Base-by-base conservation (phyloP, 2,113 vertebrate genomes). In the Choloepus hoffmanni region DNA sequence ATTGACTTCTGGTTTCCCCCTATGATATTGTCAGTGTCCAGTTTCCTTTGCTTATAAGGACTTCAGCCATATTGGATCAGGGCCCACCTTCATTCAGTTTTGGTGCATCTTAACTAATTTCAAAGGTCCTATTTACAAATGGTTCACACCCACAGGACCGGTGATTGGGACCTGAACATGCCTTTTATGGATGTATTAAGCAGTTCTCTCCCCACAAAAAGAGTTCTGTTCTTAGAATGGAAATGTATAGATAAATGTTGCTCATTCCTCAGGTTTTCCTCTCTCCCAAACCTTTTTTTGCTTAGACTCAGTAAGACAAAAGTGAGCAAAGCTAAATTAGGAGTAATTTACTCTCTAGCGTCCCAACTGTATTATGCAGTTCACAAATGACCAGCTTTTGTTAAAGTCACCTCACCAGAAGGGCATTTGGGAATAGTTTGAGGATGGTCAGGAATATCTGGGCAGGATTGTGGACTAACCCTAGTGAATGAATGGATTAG, bases 271-370 rank as follows among this genome's bases (percentile, higher is more conserved):
- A 65, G 12, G 13, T 65, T 77, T 60, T 81, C 73, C 18, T 85
- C 45, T 86, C 21, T 70, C 13, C 10, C 50, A 63, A 58, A 70
- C 9, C n/a, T 6, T 48, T 85, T 15, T 89, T 68, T 85, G 55
- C n/a, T 78, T 89, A 67, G 14, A 60, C 65, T 85, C 24, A 82
- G 24, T 55, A 90, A 84, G n/a, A 43, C 81, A 84, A n/a, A 95
- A 21, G 24, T 62, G 16, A 96, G 50, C 16, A 53, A 55, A 40
- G 33, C 45, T 91, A 72, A 68, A 43, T 81, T 94, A 85, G 65
- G 40, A 60, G 65, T 89, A 48, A 3, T 90, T 78, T 74, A n/a
- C 10, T 43, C 13, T 84, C 79, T 68, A 70, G 45, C 30, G 63
- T 92, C 43, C 53, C 10, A 92, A 0, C 26, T 74, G 1, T 55